Percentiles rank a stretch among this genome's conserved stretches.
Conservation (phyloP, 2,797 vertebrate genomes). For the Siniperca obscura region DNA sequence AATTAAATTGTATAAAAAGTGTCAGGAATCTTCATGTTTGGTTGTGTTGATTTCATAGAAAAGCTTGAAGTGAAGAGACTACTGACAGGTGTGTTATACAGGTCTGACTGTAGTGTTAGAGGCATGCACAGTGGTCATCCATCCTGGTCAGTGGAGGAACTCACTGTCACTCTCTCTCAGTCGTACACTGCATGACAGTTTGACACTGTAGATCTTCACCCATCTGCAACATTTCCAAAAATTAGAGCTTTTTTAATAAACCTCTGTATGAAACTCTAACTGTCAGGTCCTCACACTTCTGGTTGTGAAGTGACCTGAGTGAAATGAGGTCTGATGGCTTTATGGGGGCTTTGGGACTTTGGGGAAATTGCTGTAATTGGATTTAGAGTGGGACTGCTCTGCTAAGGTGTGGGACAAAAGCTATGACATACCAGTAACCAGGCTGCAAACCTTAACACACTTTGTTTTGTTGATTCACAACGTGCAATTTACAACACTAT, state of each 20-base stretch:
- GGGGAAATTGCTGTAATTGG: slow-evolving; percentile 68
- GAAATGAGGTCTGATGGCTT: slow-evolving; percentile 60
- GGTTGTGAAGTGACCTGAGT: slow-evolving; percentile 62
- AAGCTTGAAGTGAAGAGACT: neutral
- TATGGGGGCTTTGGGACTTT: slow-evolving; percentile 57
- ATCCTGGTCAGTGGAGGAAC: neutral
- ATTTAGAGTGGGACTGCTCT: slow-evolving; percentile 52
- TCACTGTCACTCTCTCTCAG: too few relatives aligned
- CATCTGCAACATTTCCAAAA: slow-evolving; percentile 16
- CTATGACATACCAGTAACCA: slow-evolving; percentile 42
- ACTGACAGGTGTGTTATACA: too few relatives aligned
- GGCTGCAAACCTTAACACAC: slow-evolving; percentile 4
- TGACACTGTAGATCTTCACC: neutral
- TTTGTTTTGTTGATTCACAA: slow-evolving; percentile 7
- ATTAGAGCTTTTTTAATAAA: slow-evolving; percentile 14
- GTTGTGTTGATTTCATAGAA: neutral
- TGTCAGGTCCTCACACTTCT: slow-evolving; percentile 30
- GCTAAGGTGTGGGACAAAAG: slow-evolving; percentile 40
- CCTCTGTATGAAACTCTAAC: slow-evolving; percentile 12
- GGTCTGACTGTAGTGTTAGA: neutral
- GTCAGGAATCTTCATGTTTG: neutral
- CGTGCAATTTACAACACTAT: slow-evolving; percentile 8
- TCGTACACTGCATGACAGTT: neutral
- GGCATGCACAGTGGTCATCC: neutral
- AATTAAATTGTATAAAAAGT: neutral